A percentile compares a stretch with the other conserved stretches of the same genome.
These are phyloP conservation scores for Grantiella picta DNA, from an alignment of 2,113 vertebrate genomes.

Conservation along the genomic window DNA sequence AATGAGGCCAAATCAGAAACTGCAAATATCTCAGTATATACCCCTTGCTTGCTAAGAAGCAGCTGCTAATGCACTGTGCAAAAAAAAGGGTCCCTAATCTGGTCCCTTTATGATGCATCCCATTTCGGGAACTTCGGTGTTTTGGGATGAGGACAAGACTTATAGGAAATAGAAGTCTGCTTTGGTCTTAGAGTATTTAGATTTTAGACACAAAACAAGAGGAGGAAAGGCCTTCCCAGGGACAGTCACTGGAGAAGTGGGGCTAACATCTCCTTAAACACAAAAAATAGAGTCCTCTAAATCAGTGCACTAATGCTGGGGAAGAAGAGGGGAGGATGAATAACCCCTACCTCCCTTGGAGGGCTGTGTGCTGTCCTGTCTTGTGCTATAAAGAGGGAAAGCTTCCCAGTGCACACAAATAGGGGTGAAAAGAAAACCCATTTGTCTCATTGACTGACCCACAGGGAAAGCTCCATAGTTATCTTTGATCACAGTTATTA, in stretches of 20 bases:
- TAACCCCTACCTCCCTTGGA: not conserved
- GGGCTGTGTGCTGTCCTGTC: not conserved
- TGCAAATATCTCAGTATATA: not conserved
- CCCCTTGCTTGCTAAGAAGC: not conserved
- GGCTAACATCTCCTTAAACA: not conserved
- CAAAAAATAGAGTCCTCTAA: not conserved
- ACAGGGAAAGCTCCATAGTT: not conserved
- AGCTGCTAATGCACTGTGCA: not conserved
- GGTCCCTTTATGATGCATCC: not conserved
- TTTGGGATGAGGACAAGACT: not conserved
- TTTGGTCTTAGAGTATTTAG: not conserved
- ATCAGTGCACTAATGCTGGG: not conserved
- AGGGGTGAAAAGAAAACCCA: not conserved
- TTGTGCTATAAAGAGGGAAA: not conserved
- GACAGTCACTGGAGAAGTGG: not conserved
- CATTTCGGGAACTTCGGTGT: not conserved
- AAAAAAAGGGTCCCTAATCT: not conserved
- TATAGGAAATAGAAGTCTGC: not conserved
- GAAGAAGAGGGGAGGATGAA: not conserved
- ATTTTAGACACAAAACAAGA: not conserved
- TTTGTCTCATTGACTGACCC: not conserved
- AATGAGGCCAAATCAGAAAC: not conserved
- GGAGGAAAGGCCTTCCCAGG: not conserved
- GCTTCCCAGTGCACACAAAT: not conserved
- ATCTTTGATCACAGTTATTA: not conserved